Evolutionary conservation across 1,140 invertebrate genomes (phyloP), one percentile per base, ranked within the genome.

Genomic region (Choristoneura fumiferana): DNA sequence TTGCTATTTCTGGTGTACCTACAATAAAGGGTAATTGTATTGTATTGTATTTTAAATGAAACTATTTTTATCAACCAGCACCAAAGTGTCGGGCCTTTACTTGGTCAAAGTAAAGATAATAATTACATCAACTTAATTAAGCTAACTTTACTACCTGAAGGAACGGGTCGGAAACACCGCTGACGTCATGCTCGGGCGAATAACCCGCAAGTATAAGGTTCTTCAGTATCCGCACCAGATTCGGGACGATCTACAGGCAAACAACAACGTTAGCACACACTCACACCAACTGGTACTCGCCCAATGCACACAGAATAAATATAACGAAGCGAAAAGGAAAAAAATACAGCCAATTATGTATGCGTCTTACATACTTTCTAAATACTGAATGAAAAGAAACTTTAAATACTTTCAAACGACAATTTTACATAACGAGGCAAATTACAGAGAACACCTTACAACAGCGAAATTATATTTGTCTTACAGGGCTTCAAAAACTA

Each of bases 121-220:
- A 29, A 29, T 3, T 2, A 29, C 22, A 29, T n/a, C n/a, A n/a
- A n/a, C 22, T 29, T 29, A 29, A 29, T 29, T 29, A 29, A 6
- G 6, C 22, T 3, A 29, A 6, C 39, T 49, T 60, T 17, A 54
- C 88, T 90, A 97, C 96, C 93, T 99, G 98, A 60, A 99, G 91
- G 89, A 99, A 99, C 49, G 99, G 99, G 92, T 99, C 99, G 70
- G 97, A 99, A 9, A 99, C 97, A 45, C 99, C 98, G 63, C 97
- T 98, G n/a, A 99, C 98, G 90, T 99, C 99, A 86, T 99, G 98
- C 86, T 99, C 99, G 8, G 98, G 98, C 33, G 98, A 99, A 91
- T 99, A 99, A 15, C 98, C 98, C 56, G 97, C 97, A 90, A 99
- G 92, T 61, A 99, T 98, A 34, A 99, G 90, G 90, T 99, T 99